phyloP scores from a whole-genome alignment of 2,113 vertebrate genomes.

The Rhynchopsitta pachyrhyncha region DNA sequence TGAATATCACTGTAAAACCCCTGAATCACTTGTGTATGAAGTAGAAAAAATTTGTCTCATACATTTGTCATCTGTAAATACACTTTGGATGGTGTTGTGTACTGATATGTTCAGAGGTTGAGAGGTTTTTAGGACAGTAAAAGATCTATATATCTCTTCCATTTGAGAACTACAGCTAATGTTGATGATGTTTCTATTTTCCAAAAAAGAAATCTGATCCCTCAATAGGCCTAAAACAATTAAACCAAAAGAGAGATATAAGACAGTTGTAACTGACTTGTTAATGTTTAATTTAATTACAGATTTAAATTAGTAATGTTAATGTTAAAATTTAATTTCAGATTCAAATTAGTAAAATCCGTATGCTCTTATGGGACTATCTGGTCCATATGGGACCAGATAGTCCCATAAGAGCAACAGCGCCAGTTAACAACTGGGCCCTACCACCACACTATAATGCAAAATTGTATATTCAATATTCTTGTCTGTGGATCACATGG shows the following conservation, averaged over 20 bases:
- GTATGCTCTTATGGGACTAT: neutral
- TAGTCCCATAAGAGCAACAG: neutral
- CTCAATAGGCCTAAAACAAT: neutral
- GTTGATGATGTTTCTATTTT: neutral
- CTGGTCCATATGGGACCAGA: neutral
- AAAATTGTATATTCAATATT: neutral
- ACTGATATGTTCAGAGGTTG: neutral
- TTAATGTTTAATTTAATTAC: neutral
- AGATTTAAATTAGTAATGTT: neutral
- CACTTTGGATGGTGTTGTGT: neutral
- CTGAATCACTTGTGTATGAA: neutral
- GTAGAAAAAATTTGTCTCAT: neutral
- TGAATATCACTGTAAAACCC: neutral
- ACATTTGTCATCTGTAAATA: neutral
- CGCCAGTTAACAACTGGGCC: neutral
- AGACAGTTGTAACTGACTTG: neutral
- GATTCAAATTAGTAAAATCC: neutral
- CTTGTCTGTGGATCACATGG: neutral
- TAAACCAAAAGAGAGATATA: neutral
- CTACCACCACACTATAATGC: rapidly evolving
- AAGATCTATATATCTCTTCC: neutral
- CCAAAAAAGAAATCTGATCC: neutral
- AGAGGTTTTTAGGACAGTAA: neutral
- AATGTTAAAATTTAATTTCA: neutral
- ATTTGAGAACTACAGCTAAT: neutral